A percentile compares a stretch with the other conserved stretches of the same genome.
Evolutionary conservation across 2,888 invertebrate species (phyloP).

Genomic region (Clunio marinus): DNA sequence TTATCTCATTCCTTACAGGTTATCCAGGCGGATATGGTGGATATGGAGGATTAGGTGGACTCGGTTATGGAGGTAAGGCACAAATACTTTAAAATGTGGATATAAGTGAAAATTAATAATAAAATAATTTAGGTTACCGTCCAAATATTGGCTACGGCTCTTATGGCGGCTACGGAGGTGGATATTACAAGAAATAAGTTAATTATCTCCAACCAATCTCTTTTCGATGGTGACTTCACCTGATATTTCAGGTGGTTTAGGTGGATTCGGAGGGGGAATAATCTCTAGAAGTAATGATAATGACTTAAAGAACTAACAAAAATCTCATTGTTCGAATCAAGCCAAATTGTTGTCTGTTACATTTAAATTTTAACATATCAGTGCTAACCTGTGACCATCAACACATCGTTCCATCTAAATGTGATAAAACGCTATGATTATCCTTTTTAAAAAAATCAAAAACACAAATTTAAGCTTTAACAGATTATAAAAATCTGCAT

Average conservation of each 20-base stretch:
- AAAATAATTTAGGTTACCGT: neutral
- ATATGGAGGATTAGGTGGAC: neutral
- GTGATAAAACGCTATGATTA: neutral
- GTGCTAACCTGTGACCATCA: neutral
- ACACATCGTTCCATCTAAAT: neutral
- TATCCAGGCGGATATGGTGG: no score
- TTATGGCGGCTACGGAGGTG: neutral
- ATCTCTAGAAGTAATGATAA: neutral
- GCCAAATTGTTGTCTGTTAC: neutral
- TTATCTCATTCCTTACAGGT: no score
- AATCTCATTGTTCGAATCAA: neutral
- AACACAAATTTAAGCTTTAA: no score
- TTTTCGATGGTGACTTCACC: conserved; percentile 1
- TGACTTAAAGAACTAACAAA: neutral
- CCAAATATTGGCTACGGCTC: neutral
- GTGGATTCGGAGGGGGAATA: neutral
- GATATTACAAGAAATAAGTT: conserved; percentile 34
- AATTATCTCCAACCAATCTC: neutral
- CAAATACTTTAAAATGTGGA: neutral
- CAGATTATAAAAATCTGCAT: no score
- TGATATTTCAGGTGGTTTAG: neutral
- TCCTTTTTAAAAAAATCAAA: no score
- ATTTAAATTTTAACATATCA: neutral
- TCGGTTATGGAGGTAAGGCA: neutral
- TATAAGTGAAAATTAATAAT: no score